Conservation (phyloP, 2,888 invertebrate species). For the Lottia scabra region DNA sequence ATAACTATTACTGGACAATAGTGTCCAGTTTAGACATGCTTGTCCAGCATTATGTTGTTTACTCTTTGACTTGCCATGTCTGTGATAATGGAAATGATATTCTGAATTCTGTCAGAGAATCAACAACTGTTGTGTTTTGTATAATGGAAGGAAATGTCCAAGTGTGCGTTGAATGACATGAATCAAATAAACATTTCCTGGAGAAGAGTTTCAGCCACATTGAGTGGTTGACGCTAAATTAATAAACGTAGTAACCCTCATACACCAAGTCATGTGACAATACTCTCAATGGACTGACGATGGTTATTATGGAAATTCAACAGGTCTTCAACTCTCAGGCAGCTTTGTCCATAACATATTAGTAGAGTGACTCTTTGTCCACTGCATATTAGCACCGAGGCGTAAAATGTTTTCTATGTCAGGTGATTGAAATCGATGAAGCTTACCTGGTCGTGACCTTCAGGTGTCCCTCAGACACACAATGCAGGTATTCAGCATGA, state of each 20-base stretch:
- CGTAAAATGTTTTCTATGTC: constrained; percentile 1
- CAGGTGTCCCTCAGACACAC: not conserved
- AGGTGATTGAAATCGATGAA: not conserved
- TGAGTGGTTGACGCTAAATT: no score
- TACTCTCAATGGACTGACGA: no score
- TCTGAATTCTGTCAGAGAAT: not conserved
- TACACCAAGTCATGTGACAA: no score
- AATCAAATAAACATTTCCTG: constrained; percentile 3
- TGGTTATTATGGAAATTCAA: no score
- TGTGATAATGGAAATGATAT: not conserved
- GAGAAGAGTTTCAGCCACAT: not conserved
- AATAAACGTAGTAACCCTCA: no score
- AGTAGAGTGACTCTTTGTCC: not conserved
- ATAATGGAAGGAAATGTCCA: not conserved
- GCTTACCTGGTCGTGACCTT: not conserved
- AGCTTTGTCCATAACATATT: no score
- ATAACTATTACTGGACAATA: not conserved
- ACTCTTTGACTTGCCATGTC: not conserved
- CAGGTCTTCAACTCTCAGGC: no score
- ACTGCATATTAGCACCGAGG: not conserved
- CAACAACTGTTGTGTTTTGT: not conserved
- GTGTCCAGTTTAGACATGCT: not conserved
- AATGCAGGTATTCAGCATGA: constrained; percentile 1
- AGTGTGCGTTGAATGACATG: not conserved
- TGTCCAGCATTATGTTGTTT: not conserved